Base-by-base conservation (phyloP, 2,888 invertebrate species). In the Drosophila rubida region DNA sequence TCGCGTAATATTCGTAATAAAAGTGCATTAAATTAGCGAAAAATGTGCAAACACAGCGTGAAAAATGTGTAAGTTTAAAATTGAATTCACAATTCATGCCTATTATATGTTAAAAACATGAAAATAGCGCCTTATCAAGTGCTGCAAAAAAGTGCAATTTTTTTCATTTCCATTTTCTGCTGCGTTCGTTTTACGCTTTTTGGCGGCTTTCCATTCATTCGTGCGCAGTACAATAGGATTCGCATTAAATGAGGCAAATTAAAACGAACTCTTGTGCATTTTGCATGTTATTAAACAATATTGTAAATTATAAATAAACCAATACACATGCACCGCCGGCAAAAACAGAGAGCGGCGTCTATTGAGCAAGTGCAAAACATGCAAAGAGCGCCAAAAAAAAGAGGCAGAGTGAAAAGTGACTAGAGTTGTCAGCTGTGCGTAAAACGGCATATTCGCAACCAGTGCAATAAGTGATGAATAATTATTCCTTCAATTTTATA, bases 251-350 rank as follows among this genome's bases (percentile, higher is more conserved):
- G 1, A n/a, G 9, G 8, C 16, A 9, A 25, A 4, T 35, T 4
- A 27, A 0, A 9, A 9, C 4, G 7, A 5, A 42, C 16, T 6
- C 7, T 19, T 44, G 32, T 70, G 45, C 14, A 13, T 27, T 51
- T 39, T 69, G 45, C 23, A 32, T 50, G 49, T 50, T 58, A 35
- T 49, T 70, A 55, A 72, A 44, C 57, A 69, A 48, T n/a, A n/a
- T 63, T 71, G 62, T 85, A 61, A 80, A 85, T 86, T 80, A 80
- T 86, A 86, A 86, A 80, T 80, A 80, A 74, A 82, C 80, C 63
- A 86, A 83, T 76, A 82, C 80, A 80, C 46, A 64, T 67, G 62
- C 74, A 86, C 53, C 70, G 74, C 87, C 80, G 80, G 87, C 65
- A 81, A 81, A 84, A 81, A 86, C 87, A 81, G 87, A 81, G 87